Evolutionary conservation across 1,140 invertebrate genomes (phyloP).

Genomic region (Drosophila albomicans): DNA sequence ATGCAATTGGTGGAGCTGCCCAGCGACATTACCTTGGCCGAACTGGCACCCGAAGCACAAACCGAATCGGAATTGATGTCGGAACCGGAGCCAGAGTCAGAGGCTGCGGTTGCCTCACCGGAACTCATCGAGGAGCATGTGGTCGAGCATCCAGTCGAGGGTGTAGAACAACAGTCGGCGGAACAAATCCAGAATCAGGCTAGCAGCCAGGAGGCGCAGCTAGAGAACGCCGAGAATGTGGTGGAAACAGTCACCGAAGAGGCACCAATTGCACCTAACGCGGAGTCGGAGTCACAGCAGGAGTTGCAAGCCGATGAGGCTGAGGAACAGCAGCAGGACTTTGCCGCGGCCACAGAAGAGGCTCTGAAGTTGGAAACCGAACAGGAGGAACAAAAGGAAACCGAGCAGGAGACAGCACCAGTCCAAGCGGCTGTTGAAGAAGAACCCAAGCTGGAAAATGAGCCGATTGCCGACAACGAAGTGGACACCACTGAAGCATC

Average conservation of each 20-base stretch:
- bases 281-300: background rate
- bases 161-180: background rate
- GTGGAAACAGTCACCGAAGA: slow-evolving; percentile 54
- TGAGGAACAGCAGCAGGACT: background rate
- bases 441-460: slow-evolving; percentile 2
- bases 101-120: slow-evolving; percentile 21
- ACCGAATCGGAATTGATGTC: background rate
- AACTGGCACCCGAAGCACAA: slow-evolving; percentile 37
- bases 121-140: slow-evolving; percentile 67
- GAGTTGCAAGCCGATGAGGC: slow-evolving; percentile 21
- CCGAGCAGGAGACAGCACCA: background rate
- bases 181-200: slow-evolving; percentile 4
- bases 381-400: background rate
- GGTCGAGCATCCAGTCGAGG: slow-evolving; percentile 45
- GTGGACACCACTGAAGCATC: slow-evolving; percentile 66
- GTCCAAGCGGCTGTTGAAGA: background rate
- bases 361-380: background rate
- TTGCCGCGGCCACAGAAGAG: background rate
- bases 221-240: slow-evolving; percentile 49
- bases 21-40: slow-evolving; percentile 52
- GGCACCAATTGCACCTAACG: background rate
- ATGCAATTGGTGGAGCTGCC: slow-evolving; percentile 73
- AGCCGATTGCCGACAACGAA: slow-evolving; percentile 39
- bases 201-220: slow-evolving; percentile 57
- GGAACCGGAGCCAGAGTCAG: slow-evolving; percentile 12